phyloP scores from a whole-genome alignment of 2,888 invertebrate species.

The Drosophila monieri region DNA sequence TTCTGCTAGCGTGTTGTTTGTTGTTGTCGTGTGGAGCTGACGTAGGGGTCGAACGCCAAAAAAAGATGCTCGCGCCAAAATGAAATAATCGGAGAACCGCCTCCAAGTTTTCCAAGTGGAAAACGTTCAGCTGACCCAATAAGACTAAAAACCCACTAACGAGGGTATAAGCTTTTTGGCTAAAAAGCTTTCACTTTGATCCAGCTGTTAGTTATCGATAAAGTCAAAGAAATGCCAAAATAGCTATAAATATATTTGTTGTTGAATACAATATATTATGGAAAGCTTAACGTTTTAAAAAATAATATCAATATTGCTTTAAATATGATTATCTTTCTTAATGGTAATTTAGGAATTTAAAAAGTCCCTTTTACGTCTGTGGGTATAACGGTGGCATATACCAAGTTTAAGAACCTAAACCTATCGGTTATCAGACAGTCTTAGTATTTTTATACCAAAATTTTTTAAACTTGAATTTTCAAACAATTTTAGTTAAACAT shows the following conservation, averaged over 20 bases:
- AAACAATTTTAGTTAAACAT: not conserved
- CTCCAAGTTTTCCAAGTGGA: slow-evolving; percentile 1
- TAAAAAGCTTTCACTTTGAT: not conserved
- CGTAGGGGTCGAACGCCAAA: slow-evolving; percentile 36
- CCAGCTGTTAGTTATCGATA: not conserved
- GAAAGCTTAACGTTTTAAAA: no score
- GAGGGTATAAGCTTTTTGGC: not conserved
- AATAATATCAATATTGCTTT: no score
- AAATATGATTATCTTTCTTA: not conserved
- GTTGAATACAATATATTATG: no score
- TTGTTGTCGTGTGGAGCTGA: slow-evolving; percentile 1
- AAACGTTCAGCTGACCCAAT: not conserved
- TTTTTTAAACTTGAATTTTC: not conserved
- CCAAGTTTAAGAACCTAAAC: not conserved
- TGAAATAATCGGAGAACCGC: slow-evolving; percentile 8
- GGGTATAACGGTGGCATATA: not conserved
- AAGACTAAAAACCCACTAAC: not conserved
- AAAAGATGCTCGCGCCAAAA: slow-evolving; percentile 47
- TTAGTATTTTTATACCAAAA: not conserved
- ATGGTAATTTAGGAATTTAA: not conserved
- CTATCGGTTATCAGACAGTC: not conserved
- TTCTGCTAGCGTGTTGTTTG: slow-evolving; percentile 6
- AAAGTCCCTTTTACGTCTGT: no score
- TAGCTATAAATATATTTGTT: not conserved
- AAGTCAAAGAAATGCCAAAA: not conserved